Evolutionary conservation across 1,140 invertebrate genomes (phyloP).

Genomic region (Argopecten irradians): DNA sequence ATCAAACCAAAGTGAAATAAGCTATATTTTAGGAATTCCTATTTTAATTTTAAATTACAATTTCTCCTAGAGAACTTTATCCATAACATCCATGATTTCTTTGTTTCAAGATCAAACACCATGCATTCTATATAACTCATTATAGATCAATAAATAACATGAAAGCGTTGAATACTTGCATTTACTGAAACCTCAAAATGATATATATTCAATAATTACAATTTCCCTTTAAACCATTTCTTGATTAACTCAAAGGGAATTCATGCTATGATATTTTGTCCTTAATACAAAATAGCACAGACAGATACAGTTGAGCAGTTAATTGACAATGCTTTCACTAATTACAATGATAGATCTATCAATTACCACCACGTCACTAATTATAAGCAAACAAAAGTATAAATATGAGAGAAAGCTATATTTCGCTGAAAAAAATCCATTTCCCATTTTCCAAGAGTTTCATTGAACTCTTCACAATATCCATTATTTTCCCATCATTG

Average conservation of each 20-base stretch:
- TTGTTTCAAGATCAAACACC: background rate
- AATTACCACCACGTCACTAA: background rate
- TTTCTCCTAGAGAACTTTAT: background rate
- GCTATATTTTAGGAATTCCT: no score
- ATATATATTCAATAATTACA: background rate
- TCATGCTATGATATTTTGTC: background rate
- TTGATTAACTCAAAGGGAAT: slow-evolving; percentile 1
- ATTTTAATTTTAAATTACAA: no score
- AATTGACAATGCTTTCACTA: slow-evolving; percentile 1
- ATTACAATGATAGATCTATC: background rate
- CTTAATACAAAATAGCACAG: background rate
- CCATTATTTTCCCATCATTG: slow-evolving; percentile 17
- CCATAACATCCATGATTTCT: background rate
- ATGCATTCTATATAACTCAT: background rate
- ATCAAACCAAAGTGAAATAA: no score
- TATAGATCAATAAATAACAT: no score
- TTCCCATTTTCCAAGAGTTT: background rate
- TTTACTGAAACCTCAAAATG: background rate
- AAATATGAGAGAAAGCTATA: slow-evolving; percentile 23
- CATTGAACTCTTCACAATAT: slow-evolving; percentile 12
- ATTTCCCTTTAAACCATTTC: background rate
- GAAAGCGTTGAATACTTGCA: background rate
- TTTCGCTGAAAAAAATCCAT: slow-evolving; percentile 17
- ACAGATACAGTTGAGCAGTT: background rate
- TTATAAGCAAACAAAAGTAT: slow-evolving; percentile 23